Conservation (phyloP, 2,888 invertebrate genomes). For the Polydrusus tereticollis region DNA sequence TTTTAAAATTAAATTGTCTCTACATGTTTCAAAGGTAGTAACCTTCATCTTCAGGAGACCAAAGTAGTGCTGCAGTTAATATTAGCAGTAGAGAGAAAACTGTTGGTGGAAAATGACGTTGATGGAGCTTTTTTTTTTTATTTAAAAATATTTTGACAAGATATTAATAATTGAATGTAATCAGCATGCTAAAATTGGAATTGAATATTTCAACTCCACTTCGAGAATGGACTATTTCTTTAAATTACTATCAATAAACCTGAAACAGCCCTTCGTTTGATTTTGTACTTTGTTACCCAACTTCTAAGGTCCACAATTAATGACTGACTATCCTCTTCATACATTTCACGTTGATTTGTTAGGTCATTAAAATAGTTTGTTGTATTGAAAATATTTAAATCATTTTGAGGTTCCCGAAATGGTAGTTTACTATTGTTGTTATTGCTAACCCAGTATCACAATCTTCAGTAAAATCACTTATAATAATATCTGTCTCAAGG, state of each 20-base stretch:
- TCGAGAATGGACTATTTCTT: too few species aligned
- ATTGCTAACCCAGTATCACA: neutral
- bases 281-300: constrained; percentile 19
- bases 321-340: neutral
- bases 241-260: constrained; percentile 8
- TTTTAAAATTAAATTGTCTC: too few species aligned
- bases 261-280: constrained; percentile 7
- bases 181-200: too few species aligned
- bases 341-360: neutral
- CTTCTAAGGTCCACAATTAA: neutral
- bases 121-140: too few species aligned
- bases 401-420: neutral
- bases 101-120: too few species aligned
- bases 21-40: too few species aligned
- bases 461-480: neutral
- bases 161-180: too few species aligned
- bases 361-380: neutral
- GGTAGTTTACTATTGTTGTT: neutral
- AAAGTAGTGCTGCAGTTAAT: too few species aligned
- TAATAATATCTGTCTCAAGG: neutral
- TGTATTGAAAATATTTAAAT: neutral
- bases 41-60: too few species aligned
- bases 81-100: too few species aligned
- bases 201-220: too few species aligned
- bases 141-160: too few species aligned